Evolutionary conservation across 64 coral and sea anemone genomes (phyloP).

Genomic region (Astreopora myriophthalma): DNA sequence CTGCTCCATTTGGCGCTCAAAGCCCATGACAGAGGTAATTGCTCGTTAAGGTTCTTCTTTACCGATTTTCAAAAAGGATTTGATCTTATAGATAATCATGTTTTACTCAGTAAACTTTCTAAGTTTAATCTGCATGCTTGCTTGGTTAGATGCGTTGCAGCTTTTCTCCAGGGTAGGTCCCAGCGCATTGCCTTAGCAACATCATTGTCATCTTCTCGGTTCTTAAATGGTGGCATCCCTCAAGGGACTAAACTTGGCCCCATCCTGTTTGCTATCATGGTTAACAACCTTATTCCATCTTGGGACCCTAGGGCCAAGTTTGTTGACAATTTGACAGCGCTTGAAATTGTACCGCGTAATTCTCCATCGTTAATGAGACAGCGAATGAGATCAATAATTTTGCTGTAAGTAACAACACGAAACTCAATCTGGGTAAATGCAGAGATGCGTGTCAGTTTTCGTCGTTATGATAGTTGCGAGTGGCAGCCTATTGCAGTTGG

Average conservation of each 20-base stretch:
- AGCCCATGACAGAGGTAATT: constrained; percentile 39
- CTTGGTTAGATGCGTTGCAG: not conserved
- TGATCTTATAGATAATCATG: constrained; percentile 18
- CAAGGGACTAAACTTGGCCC: not conserved
- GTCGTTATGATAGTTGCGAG: too few species aligned
- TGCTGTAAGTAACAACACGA: too few species aligned
- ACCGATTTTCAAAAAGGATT: constrained; percentile 44
- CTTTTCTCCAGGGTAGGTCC: not conserved
- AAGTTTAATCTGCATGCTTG: not conserved
- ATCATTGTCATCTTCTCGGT: not conserved
- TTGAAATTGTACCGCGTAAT: too few species aligned
- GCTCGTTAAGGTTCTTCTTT: constrained; percentile 39
- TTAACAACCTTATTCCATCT: too few species aligned
- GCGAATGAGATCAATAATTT: too few species aligned
- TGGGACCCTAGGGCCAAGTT: too few species aligned
- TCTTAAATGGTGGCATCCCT: not conserved
- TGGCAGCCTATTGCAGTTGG: too few species aligned
- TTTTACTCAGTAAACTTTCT: not conserved
- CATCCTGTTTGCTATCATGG: too few species aligned
- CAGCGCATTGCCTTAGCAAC: not conserved
- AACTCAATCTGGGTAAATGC: too few species aligned
- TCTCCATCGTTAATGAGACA: too few species aligned
- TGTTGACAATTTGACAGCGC: too few species aligned
- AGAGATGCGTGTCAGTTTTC: too few species aligned
- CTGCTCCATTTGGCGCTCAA: constrained; percentile 11